Percentiles rank a stretch among this genome's conserved stretches.
phyloP scores from a whole-genome alignment of 2,888 invertebrate genomes.

The Lasioglossum morio region DNA sequence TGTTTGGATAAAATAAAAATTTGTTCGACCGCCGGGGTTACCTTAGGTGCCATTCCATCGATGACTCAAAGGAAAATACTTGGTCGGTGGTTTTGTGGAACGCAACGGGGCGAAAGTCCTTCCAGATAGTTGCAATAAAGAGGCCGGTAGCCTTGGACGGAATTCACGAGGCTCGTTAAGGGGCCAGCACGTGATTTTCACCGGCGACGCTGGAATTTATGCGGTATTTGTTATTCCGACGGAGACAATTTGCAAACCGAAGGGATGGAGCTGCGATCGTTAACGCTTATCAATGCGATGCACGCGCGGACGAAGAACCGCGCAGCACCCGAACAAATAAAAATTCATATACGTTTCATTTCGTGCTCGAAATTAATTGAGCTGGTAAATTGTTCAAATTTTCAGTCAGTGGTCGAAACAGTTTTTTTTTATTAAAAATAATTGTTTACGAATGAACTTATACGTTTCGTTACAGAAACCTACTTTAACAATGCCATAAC shows the following conservation, averaged over 20 bases:
- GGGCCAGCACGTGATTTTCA: constrained; percentile 47
- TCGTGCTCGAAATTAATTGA: too few species aligned
- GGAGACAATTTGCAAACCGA: constrained; percentile 6
- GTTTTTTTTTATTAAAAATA: too few species aligned
- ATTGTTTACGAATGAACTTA: too few species aligned
- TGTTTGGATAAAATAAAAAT: background rate
- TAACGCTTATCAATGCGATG: constrained; percentile 5
- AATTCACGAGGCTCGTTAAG: constrained; percentile 54
- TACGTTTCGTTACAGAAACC: too few species aligned
- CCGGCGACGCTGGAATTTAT: constrained; percentile 45
- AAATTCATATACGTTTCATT: too few species aligned
- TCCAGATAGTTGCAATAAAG: constrained; percentile 51
- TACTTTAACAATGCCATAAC: background rate
- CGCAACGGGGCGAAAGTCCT: constrained; percentile 51
- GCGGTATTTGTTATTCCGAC: constrained; percentile 41
- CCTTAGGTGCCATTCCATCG: background rate
- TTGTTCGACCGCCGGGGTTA: background rate
- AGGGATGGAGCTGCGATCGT: constrained; percentile 10
- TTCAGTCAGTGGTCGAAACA: too few species aligned
- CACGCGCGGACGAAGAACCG: background rate
- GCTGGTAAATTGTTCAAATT: too few species aligned
- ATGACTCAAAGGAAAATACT: background rate
- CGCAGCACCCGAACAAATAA: background rate
- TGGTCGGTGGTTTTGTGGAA: constrained; percentile 12
- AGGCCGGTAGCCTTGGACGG: constrained; percentile 57